Evolutionary conservation across 2,888 invertebrate genomes (phyloP).

Genomic region (Furcula furcula): DNA sequence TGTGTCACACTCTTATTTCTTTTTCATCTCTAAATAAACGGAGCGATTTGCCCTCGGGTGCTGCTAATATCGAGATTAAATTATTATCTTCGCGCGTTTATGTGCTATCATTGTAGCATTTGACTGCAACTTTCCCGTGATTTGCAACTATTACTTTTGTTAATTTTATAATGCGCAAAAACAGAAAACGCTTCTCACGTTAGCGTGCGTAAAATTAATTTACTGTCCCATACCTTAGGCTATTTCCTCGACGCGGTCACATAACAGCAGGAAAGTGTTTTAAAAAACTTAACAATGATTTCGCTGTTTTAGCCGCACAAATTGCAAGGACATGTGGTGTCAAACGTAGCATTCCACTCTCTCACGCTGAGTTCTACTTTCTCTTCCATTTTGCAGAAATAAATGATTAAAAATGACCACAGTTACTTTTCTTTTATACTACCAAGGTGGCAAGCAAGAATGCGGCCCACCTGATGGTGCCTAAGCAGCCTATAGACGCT

Average conservation of each 20-base stretch:
- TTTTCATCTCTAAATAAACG: constrained; percentile 54
- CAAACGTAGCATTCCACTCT: neutral
- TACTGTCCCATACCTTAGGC: neutral
- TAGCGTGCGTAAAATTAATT: neutral
- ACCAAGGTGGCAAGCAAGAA: too few relatives aligned
- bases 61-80: constrained; percentile 64
- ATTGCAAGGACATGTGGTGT: neutral
- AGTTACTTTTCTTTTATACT: too few relatives aligned
- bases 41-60: constrained; percentile 56
- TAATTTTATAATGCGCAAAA: constrained; percentile 20
- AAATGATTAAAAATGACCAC: neutral
- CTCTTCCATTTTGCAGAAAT: neutral
- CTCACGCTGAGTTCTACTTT: neutral
- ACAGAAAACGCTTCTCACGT: constrained; percentile 11
- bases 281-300: neutral
- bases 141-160: constrained; percentile 44
- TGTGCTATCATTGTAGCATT: constrained; percentile 58
- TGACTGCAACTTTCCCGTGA: constrained; percentile 53
- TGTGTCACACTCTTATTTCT: constrained; percentile 60
- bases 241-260: neutral
- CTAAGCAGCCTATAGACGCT: too few relatives aligned
- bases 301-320: neutral
- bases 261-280: neutral
- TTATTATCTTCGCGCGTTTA: constrained; percentile 58
- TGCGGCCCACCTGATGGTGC: too few relatives aligned